Base-by-base conservation (phyloP, 2,113 vertebrate genomes). In the Dromiciops gliroides region DNA sequence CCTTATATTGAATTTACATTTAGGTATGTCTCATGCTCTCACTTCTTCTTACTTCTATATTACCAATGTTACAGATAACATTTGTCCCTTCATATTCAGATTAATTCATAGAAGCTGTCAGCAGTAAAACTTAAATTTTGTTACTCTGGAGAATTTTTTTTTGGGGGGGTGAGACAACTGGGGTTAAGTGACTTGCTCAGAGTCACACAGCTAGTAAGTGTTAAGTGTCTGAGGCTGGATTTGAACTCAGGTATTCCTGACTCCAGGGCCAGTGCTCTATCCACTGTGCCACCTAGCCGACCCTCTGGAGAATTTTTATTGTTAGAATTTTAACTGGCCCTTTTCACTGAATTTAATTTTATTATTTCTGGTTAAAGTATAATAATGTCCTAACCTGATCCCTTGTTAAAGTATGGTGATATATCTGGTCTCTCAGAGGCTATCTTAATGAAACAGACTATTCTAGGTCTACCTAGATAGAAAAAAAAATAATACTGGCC, bases 101-200 rank as follows among this genome's bases (percentile, higher is more conserved):
- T 94, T 52, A 95, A 37, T 89, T 93, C n/a, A 56, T n/a, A 2
- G 25, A 60, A 94, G 91, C 48, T 90, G 1, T 50, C 89, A 49
- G 31, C 2, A 75, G 75, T 60, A 53, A 90, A 53, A 50, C 60
- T 90, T 56, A 11, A 91, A 8, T 67, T 75, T 10, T 51, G 23
- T 83, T 19, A 83, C 7, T 44, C 67, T 44, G 6, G 26, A 60
- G 25, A 51, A 94, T 50, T 92, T 94, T 3, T 44, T n/a, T n/a
- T n/a, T n/a, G n/a, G n/a, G n/a, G n/a, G n/a, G n/a, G n/a, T n/a
- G n/a, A n/a, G n/a, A n/a, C n/a, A n/a, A n/a, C n/a, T n/a, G n/a
- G n/a, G n/a, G n/a, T n/a, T n/a, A n/a, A n/a, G n/a, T n/a, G n/a
- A n/a, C n/a, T n/a, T n/a, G n/a, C n/a, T n/a, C n/a, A n/a, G n/a